These are phyloP conservation scores for Noctua janthe DNA, from an alignment of 2,888 invertebrate genomes.

Conservation along the genomic window DNA sequence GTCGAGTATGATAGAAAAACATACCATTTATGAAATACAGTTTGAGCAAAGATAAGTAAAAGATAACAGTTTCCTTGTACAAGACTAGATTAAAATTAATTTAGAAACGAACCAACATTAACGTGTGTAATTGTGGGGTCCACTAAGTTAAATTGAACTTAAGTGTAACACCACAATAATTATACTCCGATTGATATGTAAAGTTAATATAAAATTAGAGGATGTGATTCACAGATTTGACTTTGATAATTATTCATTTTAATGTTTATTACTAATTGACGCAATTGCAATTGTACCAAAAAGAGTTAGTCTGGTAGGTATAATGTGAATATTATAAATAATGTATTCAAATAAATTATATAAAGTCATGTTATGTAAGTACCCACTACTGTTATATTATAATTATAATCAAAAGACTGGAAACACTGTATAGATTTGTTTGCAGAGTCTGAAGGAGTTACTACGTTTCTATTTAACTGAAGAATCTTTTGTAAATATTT, in stretches of 20 bases:
- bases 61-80: constrained; percentile 58
- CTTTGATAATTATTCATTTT: constrained; percentile 12
- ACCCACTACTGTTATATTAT: background rate
- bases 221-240: constrained; percentile 24
- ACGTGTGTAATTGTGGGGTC: constrained; percentile 48
- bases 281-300: background rate
- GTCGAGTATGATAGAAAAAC: constrained; percentile 50
- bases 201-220: constrained; percentile 19
- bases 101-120: constrained; percentile 41
- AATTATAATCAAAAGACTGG: background rate
- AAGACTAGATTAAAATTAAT: constrained; percentile 59
- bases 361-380: background rate
- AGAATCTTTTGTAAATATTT: background rate
- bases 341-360: background rate
- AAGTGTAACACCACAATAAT: constrained; percentile 46
- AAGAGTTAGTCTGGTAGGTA: too few relatives aligned
- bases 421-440: background rate
- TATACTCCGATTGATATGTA: constrained; percentile 51
- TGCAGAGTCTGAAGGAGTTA: background rate
- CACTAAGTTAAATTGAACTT: constrained; percentile 43
- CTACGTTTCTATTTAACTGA: background rate
- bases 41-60: constrained; percentile 55
- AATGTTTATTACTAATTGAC: background rate
- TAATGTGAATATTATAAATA: background rate
- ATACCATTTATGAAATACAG: constrained; percentile 56